Percentiles rank a stretch among this genome's conserved stretches.
These are phyloP conservation scores for Drosophila neutralis DNA, from an alignment of 2,888 invertebrate genomes.

Conservation along the genomic window DNA sequence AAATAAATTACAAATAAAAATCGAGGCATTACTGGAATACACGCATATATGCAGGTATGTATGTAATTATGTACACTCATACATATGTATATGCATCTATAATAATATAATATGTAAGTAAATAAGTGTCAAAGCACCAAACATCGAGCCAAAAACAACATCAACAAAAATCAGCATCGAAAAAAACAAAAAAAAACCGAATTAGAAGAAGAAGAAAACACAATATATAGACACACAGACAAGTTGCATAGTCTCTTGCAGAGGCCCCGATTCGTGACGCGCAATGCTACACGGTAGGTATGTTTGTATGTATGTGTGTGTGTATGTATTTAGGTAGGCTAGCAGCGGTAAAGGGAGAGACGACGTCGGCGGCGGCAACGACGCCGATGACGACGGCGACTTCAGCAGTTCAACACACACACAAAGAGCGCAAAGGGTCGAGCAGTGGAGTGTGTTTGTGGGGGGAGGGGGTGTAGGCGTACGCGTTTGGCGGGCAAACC, in stretches of 20 bases:
- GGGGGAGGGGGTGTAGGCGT: not conserved
- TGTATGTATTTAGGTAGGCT: conserved; percentile 11
- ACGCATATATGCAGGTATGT: not conserved
- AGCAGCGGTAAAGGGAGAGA: conserved; percentile 15
- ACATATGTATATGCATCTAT: conserved; percentile 3
- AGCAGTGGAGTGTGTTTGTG: not conserved
- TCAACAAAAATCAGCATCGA: conserved; percentile 14
- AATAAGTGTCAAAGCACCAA: conserved; percentile 36
- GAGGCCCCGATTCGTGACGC: conserved; percentile 63
- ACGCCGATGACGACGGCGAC: conserved; percentile 31
- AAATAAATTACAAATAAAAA: no score
- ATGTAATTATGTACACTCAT: not conserved
- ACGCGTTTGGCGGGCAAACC: conserved; percentile 8
- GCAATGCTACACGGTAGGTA: conserved; percentile 41
- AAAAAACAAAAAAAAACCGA: not conserved
- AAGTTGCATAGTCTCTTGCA: conserved; percentile 73
- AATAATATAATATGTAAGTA: not conserved
- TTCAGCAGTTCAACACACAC: conserved; percentile 46
- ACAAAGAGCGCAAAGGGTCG: conserved; percentile 6
- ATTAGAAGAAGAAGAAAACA: conserved; percentile 24
- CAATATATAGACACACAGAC: conserved; percentile 54
- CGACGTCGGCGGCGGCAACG: conserved; percentile 16
- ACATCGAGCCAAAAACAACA: conserved; percentile 25
- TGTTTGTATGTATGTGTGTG: not conserved
- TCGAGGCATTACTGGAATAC: not conserved